These are phyloP conservation scores for Micronycteris hirsuta DNA, from an alignment of 2,113 vertebrate species.

Conservation along the genomic window DNA sequence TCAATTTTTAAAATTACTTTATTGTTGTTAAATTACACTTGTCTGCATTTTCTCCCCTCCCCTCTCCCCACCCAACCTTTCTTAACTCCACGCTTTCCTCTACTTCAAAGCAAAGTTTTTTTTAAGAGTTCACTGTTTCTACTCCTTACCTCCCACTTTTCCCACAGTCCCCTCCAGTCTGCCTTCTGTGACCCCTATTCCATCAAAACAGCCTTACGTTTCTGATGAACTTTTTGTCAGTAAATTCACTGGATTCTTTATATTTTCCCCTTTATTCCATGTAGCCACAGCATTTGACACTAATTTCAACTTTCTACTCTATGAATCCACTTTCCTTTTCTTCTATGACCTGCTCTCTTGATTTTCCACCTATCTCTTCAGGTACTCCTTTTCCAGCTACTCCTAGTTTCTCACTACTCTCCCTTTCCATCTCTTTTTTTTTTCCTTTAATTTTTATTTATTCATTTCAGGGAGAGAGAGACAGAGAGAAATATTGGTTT, in stretches of 20 bases:
- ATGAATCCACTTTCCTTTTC: background rate
- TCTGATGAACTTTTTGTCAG: background rate
- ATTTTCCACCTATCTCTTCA: background rate
- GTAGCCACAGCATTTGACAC: background rate
- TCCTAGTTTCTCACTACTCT: background rate
- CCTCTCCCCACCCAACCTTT: too few relatives aligned
- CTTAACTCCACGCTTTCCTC: background rate
- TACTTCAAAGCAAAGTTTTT: background rate
- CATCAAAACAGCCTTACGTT: background rate
- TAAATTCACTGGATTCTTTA: background rate
- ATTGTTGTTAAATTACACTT: too few relatives aligned
- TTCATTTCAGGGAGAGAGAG: too few relatives aligned
- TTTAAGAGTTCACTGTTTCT: background rate
- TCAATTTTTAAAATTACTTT: too few relatives aligned
- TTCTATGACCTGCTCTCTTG: background rate
- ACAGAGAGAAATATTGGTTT: too few relatives aligned
- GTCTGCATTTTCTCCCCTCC: too few relatives aligned
- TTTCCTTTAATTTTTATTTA: too few relatives aligned
- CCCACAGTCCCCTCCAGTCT: background rate
- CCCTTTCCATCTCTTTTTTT: background rate
- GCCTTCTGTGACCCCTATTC: background rate
- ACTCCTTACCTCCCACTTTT: background rate
- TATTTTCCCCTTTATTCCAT: background rate
- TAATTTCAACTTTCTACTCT: background rate
- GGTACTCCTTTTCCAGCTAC: background rate